Evolutionary conservation across 2,113 vertebrate species (phyloP).

Genomic region (Lutjanus erythropterus): DNA sequence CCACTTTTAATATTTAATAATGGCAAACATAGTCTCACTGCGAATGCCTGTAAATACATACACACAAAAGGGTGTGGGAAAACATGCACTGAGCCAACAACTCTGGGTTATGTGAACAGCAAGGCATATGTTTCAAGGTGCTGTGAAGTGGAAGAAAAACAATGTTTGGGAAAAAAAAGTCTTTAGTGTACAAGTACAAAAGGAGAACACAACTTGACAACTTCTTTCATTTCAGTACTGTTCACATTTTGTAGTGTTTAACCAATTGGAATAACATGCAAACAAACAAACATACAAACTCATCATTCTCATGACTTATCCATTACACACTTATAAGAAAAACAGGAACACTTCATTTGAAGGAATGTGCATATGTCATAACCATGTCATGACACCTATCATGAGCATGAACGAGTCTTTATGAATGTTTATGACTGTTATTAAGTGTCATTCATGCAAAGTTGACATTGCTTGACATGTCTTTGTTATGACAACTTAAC

Average conservation of each 20-base stretch:
- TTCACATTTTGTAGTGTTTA: constrained; percentile 3
- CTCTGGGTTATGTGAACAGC: constrained; percentile 12
- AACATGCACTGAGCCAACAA: constrained; percentile 23
- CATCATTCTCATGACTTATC: neutral
- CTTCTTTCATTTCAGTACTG: constrained; percentile 13
- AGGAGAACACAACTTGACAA: constrained; percentile 11
- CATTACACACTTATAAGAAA: neutral
- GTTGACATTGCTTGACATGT: too few species aligned
- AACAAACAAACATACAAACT: neutral
- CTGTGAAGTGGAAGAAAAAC: constrained; percentile 22
- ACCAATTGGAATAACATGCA: neutral
- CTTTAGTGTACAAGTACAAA: constrained; percentile 3
- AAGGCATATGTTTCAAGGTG: constrained; percentile 25
- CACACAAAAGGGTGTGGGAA: constrained; percentile 36
- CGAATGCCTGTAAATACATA: constrained; percentile 50
- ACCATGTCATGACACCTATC: too few species aligned
- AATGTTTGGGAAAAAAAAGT: neutral
- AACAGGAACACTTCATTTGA: too few species aligned
- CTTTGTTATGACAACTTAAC: too few species aligned
- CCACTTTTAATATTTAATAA: constrained; percentile 75
- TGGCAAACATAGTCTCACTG: constrained; percentile 46
- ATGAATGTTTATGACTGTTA: too few species aligned
- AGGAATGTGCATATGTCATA: too few species aligned
- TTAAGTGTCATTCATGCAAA: too few species aligned
- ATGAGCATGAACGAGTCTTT: too few species aligned